Evolutionary conservation across 2,797 vertebrate species (phyloP), one percentile per base, ranked within the genome.

Genomic region (Lacerta viridis): DNA sequence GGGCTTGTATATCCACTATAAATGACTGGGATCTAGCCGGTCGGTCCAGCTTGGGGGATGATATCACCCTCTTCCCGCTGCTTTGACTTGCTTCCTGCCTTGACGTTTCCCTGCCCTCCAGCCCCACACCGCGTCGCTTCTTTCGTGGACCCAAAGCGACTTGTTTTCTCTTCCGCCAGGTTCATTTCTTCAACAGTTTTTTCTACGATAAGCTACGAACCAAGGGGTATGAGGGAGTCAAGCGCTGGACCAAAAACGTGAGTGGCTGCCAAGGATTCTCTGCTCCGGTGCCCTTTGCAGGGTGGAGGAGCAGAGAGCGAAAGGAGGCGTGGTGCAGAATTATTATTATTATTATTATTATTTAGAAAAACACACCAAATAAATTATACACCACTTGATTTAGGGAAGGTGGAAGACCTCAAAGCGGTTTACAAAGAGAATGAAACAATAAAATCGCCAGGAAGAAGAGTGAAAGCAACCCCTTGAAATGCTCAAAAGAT

Each of bases 121-220:
- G 17, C 11, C 5, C 71, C 39, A 46, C 15, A 5, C 4, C 15
- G 29, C n/a, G 1, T 1, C 3, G 6, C 33, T 3, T n/a, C 6
- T 55, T 33, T 36, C 27, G 0, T 8, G 3, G 20, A n/a, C 18
- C 6, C 27, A 66, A 75, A 15, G 6, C 8, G 0, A 7, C 46
- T 71, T n/a, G 6, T 80, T 75, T 64, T 33, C 20, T 20, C 75
- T 15, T 29, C 75, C 90, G 27, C 84, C 96, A 99, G 98, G 98
- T 99, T 91, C 98, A 99, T 94, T 99, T 99, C 95, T 99, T 99
- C 97, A 99, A 99, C 97, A 99, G 98, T 95, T 99, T 99, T 95
- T 99, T 99, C 95, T 99, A 99, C n/a, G 98, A 99, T 96, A 99
- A 99, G 92, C 97, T 99, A 86, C 96, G 98, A 93, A 99, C 98